Conservation (phyloP, 2,888 invertebrate genomes). For the Cheilosia soror region DNA sequence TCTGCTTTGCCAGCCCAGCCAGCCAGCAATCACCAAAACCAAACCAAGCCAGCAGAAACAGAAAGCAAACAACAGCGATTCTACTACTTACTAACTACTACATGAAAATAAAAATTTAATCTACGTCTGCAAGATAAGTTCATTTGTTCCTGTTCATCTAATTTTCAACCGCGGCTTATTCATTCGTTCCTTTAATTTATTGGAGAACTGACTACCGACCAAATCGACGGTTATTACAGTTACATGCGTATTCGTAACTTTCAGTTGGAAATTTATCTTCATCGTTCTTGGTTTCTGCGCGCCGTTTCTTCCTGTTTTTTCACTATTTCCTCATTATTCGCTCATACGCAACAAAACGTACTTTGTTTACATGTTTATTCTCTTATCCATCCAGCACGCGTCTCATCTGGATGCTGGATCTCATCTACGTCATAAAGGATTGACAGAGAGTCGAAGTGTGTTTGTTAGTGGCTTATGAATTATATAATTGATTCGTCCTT, state of each 20-base stretch:
- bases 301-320: slow-evolving; percentile 21
- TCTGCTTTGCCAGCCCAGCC: too few species aligned
- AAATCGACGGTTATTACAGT: slow-evolving; percentile 51
- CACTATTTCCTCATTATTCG: slow-evolving; percentile 44
- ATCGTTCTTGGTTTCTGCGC: slow-evolving; percentile 41
- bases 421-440: slow-evolving; percentile 10
- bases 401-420: slow-evolving; percentile 26
- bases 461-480: slow-evolving; percentile 47
- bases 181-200: neutral
- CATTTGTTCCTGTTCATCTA: neutral
- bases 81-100: neutral
- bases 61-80: too few species aligned
- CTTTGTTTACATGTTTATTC: slow-evolving; percentile 66
- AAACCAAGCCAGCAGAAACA: too few species aligned
- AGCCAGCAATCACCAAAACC: too few species aligned
- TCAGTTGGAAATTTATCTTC: slow-evolving; percentile 66
- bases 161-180: neutral
- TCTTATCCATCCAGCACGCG: slow-evolving; percentile 48
- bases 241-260: slow-evolving; percentile 37
- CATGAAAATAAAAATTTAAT: neutral
- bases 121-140: too few species aligned
- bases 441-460: slow-evolving; percentile 14
- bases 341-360: slow-evolving; percentile 58
- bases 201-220: neutral
- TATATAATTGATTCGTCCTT: slow-evolving; percentile 73